These are phyloP conservation scores for Itoplectis maculator DNA, from an alignment of 2,888 invertebrate species.

Conservation along the genomic window DNA sequence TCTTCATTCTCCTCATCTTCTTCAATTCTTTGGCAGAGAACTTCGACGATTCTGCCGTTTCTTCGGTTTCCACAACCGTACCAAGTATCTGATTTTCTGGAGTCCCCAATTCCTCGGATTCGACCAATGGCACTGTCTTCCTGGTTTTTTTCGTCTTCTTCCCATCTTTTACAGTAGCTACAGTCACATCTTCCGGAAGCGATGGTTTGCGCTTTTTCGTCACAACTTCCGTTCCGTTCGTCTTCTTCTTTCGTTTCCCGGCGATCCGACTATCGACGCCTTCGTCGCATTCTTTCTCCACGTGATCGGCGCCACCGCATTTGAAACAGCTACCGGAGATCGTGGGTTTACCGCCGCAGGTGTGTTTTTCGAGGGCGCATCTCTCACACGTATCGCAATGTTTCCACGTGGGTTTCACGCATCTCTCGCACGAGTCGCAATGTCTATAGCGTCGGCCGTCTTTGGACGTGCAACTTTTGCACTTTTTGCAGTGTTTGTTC, in stretches of 20 bases:
- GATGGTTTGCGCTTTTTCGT: slow-evolving; percentile 45
- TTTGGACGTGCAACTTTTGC: slow-evolving; percentile 90
- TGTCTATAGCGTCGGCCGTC: slow-evolving; percentile 90
- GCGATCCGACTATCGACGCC: not conserved
- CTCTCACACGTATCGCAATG: slow-evolving; percentile 91
- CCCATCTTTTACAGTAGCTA: slow-evolving; percentile 4
- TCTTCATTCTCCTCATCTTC: slow-evolving; percentile 27
- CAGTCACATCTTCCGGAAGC: slow-evolving; percentile 54
- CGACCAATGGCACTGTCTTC: slow-evolving; percentile 8
- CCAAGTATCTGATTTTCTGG: not conserved
- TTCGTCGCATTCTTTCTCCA: slow-evolving; percentile 73
- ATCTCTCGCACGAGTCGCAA: slow-evolving; percentile 88
- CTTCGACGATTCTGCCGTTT: not conserved
- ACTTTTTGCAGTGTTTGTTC: slow-evolving; percentile 91
- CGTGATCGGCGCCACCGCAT: slow-evolving; percentile 77
- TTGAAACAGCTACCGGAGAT: slow-evolving; percentile 78
- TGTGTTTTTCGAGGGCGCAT: slow-evolving; percentile 87
- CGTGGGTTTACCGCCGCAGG: slow-evolving; percentile 84
- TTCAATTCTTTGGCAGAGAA: slow-evolving; percentile 5
- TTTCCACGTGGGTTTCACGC: slow-evolving; percentile 94
- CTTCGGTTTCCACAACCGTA: not conserved
- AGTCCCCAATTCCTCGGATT: not conserved
- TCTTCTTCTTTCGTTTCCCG: slow-evolving; percentile 58
- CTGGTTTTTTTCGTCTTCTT: slow-evolving; percentile 15
- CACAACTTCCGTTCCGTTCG: slow-evolving; percentile 17